A percentile compares a stretch with the other conserved stretches of the same genome.
Evolutionary conservation across 2,888 invertebrate genomes (phyloP).

Genomic region (Ommatoiulus sabulosus): DNA sequence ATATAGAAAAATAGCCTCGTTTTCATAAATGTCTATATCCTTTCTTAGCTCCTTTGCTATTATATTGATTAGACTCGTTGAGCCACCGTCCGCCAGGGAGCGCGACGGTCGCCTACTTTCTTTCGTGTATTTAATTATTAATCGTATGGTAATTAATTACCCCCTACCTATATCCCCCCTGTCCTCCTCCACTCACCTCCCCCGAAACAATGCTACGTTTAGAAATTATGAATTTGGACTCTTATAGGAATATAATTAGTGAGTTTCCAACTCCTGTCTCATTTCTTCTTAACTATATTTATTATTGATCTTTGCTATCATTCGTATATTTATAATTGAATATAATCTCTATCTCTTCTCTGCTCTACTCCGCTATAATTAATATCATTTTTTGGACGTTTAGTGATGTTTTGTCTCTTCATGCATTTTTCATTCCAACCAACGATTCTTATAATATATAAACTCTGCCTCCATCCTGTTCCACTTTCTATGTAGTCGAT

Average conservation of each 20-base stretch:
- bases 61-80: conserved; percentile 44
- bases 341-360: conserved; percentile 52
- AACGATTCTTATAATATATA: conserved; percentile 33
- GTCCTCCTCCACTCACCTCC: neutral
- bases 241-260: conserved; percentile 45
- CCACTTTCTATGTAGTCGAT: conserved; percentile 45
- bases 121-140: conserved; percentile 47
- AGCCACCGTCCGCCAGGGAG: conserved; percentile 12
- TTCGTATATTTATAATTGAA: conserved; percentile 53
- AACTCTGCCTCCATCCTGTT: conserved; percentile 29
- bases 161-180: conserved; percentile 26
- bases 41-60: conserved; percentile 43
- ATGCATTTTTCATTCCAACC: conserved; percentile 42
- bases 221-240: conserved; percentile 37
- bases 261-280: conserved; percentile 41
- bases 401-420: conserved; percentile 47
- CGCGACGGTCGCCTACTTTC: conserved; percentile 13
- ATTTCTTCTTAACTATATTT: conserved; percentile 44
- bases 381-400: conserved; percentile 50
- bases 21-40: conserved; percentile 44
- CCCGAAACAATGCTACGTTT: conserved; percentile 44
- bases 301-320: conserved; percentile 47
- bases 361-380: conserved; percentile 50
- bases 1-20: conserved; percentile 47
- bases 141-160: conserved; percentile 35